Evolutionary conservation across 2,888 invertebrate genomes (phyloP), one percentile per base, ranked within the genome.

Genomic region (Drepana falcataria): DNA sequence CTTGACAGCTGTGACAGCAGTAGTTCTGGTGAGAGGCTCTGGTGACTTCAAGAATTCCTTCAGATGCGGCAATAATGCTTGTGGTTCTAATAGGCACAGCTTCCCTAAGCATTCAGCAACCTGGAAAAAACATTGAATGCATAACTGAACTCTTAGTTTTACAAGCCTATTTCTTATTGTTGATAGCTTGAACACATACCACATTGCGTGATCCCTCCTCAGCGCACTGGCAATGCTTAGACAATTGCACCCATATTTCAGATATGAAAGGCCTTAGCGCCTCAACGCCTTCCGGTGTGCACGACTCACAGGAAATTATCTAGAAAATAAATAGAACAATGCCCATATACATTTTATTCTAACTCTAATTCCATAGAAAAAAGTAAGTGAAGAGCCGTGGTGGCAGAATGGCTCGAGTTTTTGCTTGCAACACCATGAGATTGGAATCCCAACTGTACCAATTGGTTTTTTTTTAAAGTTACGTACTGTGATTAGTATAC

Each of bases 151-250:
- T 48, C 49, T 40, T 9, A 48, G 3, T 9, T 9, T 2, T 3
- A 44, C 3, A 6, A 44, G 3, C 2, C 9, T 9, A 35, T 54
- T 51, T 47, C 47, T 9, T n/a, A 34, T 44, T 44, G 49, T 4
- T 34, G n/a, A n/a, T n/a, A n/a, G n/a, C n/a, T n/a, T n/a, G n/a
- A 44, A 59, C 60, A 90, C 91, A 70, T 77, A 91, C 99, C 3
- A 99, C 99, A 85, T 99, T 99, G 58, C 99, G 93, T 4, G 99
- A 99, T 48, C 99, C 99, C 87, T 99, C 99, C 87, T 99, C 99
- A 0, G 95, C 94, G 79, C 98, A 99, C 83, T 98, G 98, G 71
- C 99, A 98, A 79, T 99, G 98, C 71, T 95, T 94, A 70, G 99
- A 97, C 47, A 99, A 89, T 78, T 98, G 96, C 53, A 94, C 93